These are phyloP conservation scores for Lanius collurio DNA, from an alignment of 2,113 vertebrate genomes.

Conservation along the genomic window DNA sequence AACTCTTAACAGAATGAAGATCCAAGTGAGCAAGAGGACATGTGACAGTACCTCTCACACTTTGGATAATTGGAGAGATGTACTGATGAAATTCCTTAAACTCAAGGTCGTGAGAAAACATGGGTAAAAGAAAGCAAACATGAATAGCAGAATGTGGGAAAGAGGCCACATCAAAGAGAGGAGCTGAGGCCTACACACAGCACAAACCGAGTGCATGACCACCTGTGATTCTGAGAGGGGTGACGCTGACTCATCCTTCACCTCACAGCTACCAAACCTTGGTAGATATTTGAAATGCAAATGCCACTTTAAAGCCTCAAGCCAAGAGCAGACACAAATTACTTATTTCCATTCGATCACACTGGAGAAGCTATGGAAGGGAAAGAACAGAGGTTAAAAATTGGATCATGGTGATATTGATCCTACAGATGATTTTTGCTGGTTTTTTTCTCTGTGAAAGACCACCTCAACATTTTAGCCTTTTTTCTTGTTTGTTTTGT, in stretches of 20 bases:
- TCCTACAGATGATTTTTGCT: neutral
- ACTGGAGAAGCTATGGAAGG: neutral
- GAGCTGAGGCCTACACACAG: neutral
- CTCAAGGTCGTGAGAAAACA: constrained; percentile 19
- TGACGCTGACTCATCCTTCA: neutral
- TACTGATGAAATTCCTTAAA: constrained; percentile 17
- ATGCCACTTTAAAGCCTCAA: neutral
- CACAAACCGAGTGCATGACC: rapidly evolving
- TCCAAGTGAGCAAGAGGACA: neutral
- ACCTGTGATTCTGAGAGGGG: neutral
- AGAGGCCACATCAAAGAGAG: neutral
- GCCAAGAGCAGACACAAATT: neutral
- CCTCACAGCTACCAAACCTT: neutral
- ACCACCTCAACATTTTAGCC: neutral
- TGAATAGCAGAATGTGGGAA: constrained; percentile 27
- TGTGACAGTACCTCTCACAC: neutral
- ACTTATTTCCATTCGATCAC: neutral
- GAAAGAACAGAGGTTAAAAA: neutral
- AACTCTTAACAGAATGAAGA: neutral
- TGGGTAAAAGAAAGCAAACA: neutral
- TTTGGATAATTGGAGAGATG: neutral
- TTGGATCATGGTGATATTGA: neutral
- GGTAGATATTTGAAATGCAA: neutral
- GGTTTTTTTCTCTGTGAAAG: neutral
- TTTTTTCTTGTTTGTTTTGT: neutral